These are phyloP conservation scores for Apteryx mantelli DNA, from an alignment of 2,113 vertebrate genomes.

Conservation along the genomic window DNA sequence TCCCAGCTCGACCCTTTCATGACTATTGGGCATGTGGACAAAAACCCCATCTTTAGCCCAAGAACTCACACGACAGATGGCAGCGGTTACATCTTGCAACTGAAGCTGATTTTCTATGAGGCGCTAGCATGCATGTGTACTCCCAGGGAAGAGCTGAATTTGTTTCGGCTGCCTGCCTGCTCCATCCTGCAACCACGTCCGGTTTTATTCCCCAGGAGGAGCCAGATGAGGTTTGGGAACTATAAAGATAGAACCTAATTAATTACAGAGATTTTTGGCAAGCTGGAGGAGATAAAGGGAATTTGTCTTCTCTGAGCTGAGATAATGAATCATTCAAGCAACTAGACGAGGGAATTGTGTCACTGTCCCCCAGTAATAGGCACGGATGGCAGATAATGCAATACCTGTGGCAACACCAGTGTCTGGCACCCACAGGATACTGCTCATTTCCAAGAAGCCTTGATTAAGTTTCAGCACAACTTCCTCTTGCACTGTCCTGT, in stretches of 20 bases:
- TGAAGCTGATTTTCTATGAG: not conserved
- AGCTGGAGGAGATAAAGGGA: not conserved
- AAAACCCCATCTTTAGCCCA: not conserved
- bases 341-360: constrained; percentile 7
- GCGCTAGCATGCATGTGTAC: not conserved
- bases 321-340: constrained; percentile 32
- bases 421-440: not conserved
- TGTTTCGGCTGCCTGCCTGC: constrained; percentile 6
- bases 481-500: too few relatives aligned
- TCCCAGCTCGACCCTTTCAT: not conserved
- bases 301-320: constrained; percentile 14
- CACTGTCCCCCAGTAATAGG: not conserved
- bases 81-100: not conserved
- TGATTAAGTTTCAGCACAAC: not conserved
- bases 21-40: too few relatives aligned
- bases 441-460: not conserved
- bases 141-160: not conserved
- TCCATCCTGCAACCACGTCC: constrained; percentile 42
- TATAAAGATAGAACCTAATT: not conserved
- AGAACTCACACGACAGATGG: not conserved
- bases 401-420: not conserved
- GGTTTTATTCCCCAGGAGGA: constrained; percentile 49
- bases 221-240: constrained; percentile 32
- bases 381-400: too few relatives aligned
- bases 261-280: not conserved